Evolutionary conservation across 2,797 vertebrate species (phyloP).

Genomic region (Spizella passerina): DNA sequence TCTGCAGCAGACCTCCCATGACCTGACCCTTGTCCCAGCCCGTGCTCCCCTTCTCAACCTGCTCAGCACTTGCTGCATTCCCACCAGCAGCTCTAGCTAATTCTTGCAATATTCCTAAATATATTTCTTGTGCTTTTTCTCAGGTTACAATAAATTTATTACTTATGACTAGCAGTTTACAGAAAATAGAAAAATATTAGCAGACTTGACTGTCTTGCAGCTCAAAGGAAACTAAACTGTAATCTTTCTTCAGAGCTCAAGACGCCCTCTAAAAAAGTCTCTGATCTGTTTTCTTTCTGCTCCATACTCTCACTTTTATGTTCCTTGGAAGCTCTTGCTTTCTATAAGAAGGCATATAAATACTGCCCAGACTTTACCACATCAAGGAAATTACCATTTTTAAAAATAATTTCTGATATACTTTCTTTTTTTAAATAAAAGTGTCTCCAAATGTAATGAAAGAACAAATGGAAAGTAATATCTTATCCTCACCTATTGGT

Average conservation of each 20-base stretch:
- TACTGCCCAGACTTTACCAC: neutral
- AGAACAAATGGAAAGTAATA: neutral
- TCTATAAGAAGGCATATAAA: neutral
- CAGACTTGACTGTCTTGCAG: neutral
- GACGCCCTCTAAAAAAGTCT: neutral
- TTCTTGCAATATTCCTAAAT: neutral
- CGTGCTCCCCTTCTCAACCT: neutral
- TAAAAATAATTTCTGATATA: neutral
- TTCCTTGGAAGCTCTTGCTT: neutral
- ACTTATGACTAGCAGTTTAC: neutral
- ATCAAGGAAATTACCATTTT: neutral
- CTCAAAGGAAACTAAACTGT: neutral
- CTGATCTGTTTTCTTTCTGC: neutral
- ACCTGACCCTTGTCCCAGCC: fast-evolving
- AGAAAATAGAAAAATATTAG: neutral
- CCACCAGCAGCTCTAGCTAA: neutral
- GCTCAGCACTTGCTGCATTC: neutral
- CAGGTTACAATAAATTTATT: neutral
- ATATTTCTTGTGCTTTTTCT: neutral
- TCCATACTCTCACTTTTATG: neutral
- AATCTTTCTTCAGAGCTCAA: neutral
- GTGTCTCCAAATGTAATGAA: neutral
- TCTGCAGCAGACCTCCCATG: neutral
- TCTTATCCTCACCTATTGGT: neutral
- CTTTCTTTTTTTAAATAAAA: neutral